A percentile compares a stretch with the other conserved stretches of the same genome.
These are phyloP conservation scores for Halcyon malimbica DNA, from an alignment of 2,113 vertebrate genomes.

Conservation along the genomic window DNA sequence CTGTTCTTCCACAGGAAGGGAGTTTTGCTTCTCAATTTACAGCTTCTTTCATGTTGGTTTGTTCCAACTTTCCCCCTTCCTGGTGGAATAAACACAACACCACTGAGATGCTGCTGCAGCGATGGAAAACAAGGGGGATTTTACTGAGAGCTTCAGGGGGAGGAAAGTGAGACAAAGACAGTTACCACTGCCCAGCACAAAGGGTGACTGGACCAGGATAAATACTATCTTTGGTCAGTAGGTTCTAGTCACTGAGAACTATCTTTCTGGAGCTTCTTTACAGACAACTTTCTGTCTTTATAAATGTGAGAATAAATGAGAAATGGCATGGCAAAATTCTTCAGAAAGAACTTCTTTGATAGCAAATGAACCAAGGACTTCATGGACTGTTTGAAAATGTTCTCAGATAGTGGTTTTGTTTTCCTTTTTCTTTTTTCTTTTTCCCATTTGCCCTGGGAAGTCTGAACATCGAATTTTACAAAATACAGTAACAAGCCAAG, in stretches of 20 bases:
- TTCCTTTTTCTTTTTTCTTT: background rate
- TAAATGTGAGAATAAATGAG: background rate
- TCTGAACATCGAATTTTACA: background rate
- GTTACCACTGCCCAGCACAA: background rate
- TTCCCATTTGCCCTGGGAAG: background rate
- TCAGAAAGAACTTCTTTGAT: background rate
- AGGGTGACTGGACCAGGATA: background rate
- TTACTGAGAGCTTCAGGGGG: background rate
- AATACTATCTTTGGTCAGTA: background rate
- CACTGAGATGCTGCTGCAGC: background rate
- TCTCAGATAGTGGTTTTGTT: background rate
- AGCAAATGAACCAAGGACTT: background rate
- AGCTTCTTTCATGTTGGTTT: background rate
- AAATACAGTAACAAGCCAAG: background rate
- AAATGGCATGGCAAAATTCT: background rate
- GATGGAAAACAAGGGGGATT: accelerated
- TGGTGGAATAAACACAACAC: background rate
- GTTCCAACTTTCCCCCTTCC: background rate
- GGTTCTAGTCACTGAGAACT: background rate
- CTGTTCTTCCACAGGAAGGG: background rate
- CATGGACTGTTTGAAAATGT: background rate
- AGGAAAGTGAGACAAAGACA: background rate
- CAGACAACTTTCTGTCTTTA: background rate
- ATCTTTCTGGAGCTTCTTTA: background rate
- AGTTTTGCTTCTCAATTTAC: background rate